phyloP scores from a whole-genome alignment of 2,113 vertebrate genomes.

The Muntiacus reevesi region DNA sequence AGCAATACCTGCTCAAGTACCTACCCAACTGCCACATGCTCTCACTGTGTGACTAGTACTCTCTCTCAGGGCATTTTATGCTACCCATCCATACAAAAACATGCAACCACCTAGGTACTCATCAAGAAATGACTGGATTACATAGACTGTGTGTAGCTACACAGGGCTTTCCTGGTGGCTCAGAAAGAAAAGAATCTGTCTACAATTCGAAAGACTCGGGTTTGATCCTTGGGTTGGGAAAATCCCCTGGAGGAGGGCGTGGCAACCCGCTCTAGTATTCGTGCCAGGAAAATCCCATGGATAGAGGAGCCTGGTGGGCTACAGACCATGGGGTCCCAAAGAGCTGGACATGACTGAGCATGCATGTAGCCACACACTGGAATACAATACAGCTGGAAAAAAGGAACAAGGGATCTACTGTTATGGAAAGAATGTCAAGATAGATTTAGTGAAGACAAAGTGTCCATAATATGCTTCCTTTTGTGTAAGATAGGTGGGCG shows the following conservation, averaged over 20 bases:
- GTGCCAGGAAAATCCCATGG: background rate
- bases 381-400: background rate
- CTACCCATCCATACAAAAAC: background rate
- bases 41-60: background rate
- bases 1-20: background rate
- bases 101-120: no score
- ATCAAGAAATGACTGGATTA: fast-evolving
- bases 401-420: background rate
- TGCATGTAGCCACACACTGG: background rate
- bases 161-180: background rate
- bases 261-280: background rate
- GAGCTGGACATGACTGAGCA: background rate
- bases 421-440: background rate
- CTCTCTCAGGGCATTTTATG: background rate
- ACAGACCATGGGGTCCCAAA: background rate
- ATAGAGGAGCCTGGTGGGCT: background rate
- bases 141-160: background rate
- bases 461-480: background rate
- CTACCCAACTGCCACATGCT: no score
- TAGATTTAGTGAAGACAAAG: background rate
- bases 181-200: background rate
- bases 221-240: background rate
- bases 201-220: background rate
- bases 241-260: background rate
- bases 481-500: background rate